Percentiles rank a stretch among this genome's conserved stretches.
phyloP scores from a whole-genome alignment of 1,140 invertebrate species.

The Ditylenchus dipsaci region DNA sequence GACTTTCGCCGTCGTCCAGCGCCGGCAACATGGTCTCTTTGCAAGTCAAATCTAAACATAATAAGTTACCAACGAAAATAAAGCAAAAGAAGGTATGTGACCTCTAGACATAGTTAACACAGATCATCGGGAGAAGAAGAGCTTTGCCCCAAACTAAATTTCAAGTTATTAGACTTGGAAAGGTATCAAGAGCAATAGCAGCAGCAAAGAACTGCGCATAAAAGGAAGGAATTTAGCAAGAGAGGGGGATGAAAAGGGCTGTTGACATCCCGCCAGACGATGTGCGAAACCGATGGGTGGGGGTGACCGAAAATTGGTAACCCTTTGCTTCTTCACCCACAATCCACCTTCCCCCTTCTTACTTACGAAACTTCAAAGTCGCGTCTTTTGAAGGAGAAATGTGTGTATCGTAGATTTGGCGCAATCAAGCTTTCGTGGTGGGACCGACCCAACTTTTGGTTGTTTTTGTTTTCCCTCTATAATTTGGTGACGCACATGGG shows the following conservation, averaged over 20 bases:
- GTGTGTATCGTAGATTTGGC: not conserved
- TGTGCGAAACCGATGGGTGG: too few relatives aligned
- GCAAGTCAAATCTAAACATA: conserved; percentile 20
- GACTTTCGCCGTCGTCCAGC: conserved; percentile 28
- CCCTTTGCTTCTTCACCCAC: not conserved
- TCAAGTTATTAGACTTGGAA: not conserved
- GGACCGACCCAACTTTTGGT: not conserved
- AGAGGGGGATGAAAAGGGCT: too few relatives aligned
- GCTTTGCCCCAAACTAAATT: not conserved
- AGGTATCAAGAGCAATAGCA: not conserved
- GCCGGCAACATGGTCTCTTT: conserved; percentile 26
- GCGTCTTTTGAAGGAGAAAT: not conserved
- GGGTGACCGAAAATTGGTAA: too few relatives aligned
- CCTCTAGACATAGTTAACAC: conserved; percentile 7
- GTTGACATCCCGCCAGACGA: too few relatives aligned
- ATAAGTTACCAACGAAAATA: too few relatives aligned
- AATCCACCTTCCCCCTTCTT: not conserved
- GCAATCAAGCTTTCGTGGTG: not conserved
- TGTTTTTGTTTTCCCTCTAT: too few relatives aligned
- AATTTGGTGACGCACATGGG: too few relatives aligned
- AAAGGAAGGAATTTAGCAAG: too few relatives aligned
- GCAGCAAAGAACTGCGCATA: not conserved
- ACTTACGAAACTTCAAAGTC: conserved; percentile 3
- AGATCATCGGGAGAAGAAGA: too few relatives aligned
- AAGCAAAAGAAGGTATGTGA: too few relatives aligned